A percentile compares a stretch with the other conserved stretches of the same genome.
Evolutionary conservation across 2,888 invertebrate species (phyloP).

Genomic region (Phalera bucephala): DNA sequence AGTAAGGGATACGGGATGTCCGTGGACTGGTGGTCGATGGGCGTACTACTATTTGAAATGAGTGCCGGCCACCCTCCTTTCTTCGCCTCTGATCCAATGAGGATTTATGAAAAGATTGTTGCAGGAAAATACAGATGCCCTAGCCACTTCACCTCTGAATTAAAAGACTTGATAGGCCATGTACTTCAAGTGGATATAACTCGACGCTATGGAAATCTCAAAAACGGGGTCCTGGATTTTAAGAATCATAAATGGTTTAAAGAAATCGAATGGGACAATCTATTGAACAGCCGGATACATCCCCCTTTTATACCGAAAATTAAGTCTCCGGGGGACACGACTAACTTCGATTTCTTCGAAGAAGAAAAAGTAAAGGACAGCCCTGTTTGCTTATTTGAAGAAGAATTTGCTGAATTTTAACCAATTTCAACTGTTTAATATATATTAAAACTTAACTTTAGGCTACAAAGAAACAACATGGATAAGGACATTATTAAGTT

Average conservation of each 20-base stretch:
- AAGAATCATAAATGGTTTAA: conserved; percentile 96
- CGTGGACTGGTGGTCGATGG: conserved; percentile 98
- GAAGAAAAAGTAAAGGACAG: conserved; percentile 76
- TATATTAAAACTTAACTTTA: background rate
- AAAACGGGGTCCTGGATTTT: conserved; percentile 94
- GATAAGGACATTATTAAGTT: conserved; percentile 40
- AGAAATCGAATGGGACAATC: conserved; percentile 92
- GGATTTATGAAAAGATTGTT: conserved; percentile 97
- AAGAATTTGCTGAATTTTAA: conserved; percentile 88
- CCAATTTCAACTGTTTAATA: background rate
- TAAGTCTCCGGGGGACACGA: conserved; percentile 85
- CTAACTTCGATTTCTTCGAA: conserved; percentile 88
- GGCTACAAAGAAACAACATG: conserved; percentile 2
- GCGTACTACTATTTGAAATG: conserved; percentile 94
- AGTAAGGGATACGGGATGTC: conserved; percentile 95
- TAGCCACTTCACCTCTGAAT: conserved; percentile 88
- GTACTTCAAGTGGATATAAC: conserved; percentile 85
- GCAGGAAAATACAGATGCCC: conserved; percentile 94
- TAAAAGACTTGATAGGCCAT: conserved; percentile 91
- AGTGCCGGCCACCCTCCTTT: conserved; percentile 97
- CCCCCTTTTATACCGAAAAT: conserved; percentile 86
- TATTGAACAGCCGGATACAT: conserved; percentile 89
- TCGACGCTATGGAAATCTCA: conserved; percentile 92
- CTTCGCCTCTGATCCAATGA: conserved; percentile 95
- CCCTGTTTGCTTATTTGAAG: conserved; percentile 79